Base-by-base conservation (phyloP, 2,113 vertebrate genomes). In the Epinephelus fuscoguttatus region DNA sequence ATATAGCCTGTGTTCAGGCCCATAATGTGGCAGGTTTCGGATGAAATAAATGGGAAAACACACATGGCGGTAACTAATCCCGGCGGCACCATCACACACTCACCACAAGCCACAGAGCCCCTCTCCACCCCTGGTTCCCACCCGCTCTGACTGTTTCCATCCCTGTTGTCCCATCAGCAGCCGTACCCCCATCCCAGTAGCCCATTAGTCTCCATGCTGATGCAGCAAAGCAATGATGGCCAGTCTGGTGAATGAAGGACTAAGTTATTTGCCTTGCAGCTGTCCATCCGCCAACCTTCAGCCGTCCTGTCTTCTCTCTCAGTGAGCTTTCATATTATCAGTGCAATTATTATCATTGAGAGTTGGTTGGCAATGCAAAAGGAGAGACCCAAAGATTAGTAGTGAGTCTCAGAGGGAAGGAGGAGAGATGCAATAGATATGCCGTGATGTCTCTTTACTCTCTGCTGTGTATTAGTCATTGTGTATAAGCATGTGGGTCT, bases 1-100 rank as follows among this genome's bases (percentile, higher is more conserved):
- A 84, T 78, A 62, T 85, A 89, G 85, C 80, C 66, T 76, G 76
- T 81, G 84, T 84, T 88, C 73, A 8, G 80, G 56, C 81, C 87
- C 61, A 55, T 82, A 75, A 85, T 90, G 84, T 90, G 88, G 89
- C 84, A 88, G 78, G 83, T 83, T 92, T 88, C 57, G 59, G 73
- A 82, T 90, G 78, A 89, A 91, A 87, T 88, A 75, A 93, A 91
- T 90, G 80, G 86, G 83, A 91, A 93, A 92, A 89, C 82, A 86
- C 92, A 91, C 85, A 87, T 85, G 90, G 80, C 70, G 70, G 82
- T 88, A 88, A 87, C 89, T 91, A 91, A 91, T 91, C 85, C 90
- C 82, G 45, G 62, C 82, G 63, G 82, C 87, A 94, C 86, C 91
- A 82, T 91, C 86, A 70, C 74, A 84, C 69, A 45, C 84, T 89